These are phyloP conservation scores for Meriones unguiculatus DNA, from an alignment of 2,113 vertebrate species.

Conservation along the genomic window DNA sequence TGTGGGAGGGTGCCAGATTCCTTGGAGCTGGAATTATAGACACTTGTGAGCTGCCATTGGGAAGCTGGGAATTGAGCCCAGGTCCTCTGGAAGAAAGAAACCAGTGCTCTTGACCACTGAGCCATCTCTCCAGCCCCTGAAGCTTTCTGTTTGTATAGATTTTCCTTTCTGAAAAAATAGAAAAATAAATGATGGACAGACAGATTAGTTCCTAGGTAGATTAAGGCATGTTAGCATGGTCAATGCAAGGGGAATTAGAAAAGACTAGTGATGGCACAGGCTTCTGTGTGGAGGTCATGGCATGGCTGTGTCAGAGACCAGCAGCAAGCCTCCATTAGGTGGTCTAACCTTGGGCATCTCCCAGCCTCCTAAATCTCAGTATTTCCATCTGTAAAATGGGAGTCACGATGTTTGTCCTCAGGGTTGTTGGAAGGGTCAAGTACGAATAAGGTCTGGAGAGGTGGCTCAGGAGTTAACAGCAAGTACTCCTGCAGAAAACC, in stretches of 20 bases:
- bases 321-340: no score
- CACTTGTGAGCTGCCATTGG: not conserved
- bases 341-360: not conserved
- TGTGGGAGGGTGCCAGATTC: not conserved
- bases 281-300: not conserved
- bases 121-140: not conserved
- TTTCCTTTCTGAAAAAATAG: not conserved
- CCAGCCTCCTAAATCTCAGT: not conserved
- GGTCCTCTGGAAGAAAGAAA: not conserved
- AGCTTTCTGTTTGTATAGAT: not conserved
- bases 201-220: not conserved
- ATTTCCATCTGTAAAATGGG: not conserved
- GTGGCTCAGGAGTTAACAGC: not conserved
- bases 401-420: not conserved
- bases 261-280: not conserved
- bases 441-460: not conserved
- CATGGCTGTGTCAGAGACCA: not conserved
- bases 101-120: not conserved
- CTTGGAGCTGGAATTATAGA: not conserved
- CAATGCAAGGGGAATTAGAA: no score
- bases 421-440: not conserved
- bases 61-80: not conserved
- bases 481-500: not conserved
- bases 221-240: rapidly evolving
- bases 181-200: not conserved